Percentiles rank a stretch among this genome's conserved stretches.
phyloP scores from a whole-genome alignment of 2,113 vertebrate genomes.

The Ondatra zibethicus region DNA sequence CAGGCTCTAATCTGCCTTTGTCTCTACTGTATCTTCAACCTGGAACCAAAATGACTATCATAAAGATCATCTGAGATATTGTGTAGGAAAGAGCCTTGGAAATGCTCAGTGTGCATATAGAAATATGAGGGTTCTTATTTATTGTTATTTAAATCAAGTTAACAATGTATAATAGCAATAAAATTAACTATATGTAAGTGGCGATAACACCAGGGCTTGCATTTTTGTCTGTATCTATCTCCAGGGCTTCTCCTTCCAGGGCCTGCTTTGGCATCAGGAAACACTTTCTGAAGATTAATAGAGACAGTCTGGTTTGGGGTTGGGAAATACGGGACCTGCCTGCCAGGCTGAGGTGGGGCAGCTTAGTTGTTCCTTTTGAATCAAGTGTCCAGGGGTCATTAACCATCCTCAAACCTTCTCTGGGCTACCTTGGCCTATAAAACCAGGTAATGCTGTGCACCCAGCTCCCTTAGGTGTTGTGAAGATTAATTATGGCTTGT shows the following conservation, averaged over 20 bases:
- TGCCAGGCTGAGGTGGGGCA: background rate
- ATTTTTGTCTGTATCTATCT: background rate
- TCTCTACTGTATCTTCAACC: background rate
- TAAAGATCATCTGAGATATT: background rate
- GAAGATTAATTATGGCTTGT: constrained; percentile 79
- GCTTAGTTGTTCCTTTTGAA: background rate
- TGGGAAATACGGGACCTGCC: constrained; percentile 7
- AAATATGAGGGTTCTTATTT: background rate
- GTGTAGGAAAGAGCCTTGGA: background rate
- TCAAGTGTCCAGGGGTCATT: constrained; percentile 23
- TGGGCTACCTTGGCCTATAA: constrained; percentile 65
- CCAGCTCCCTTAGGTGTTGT: constrained; percentile 74
- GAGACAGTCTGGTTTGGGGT: background rate
- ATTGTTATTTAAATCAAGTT: constrained; percentile 34
- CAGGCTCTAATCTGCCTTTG: background rate
- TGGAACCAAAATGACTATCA: background rate
- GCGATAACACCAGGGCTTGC: background rate
- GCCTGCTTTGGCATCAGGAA: constrained; percentile 21
- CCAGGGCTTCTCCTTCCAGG: background rate
- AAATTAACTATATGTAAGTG: constrained; percentile 10
- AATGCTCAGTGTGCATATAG: background rate
- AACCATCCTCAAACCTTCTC: constrained; percentile 9
- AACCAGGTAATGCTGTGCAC: constrained; percentile 44
- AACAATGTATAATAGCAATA: constrained; percentile 7
- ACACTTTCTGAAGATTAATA: constrained; percentile 45